Base-by-base conservation (phyloP, 2,797 vertebrate genomes). In the Diplodus sargus region DNA sequence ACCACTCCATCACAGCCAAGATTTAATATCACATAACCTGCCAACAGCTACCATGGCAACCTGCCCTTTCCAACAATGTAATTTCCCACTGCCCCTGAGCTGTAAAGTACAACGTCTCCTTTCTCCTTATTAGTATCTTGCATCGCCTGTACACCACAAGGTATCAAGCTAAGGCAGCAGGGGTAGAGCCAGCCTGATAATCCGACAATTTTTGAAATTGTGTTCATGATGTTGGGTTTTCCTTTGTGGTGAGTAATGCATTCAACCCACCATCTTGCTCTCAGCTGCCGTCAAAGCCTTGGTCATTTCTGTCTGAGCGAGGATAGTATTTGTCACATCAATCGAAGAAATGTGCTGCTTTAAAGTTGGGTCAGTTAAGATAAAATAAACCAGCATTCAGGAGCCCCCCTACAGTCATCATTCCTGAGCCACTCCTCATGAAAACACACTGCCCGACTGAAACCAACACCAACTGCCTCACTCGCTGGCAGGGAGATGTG, bases 21-120 rank as follows among this genome's bases (percentile, higher is more conserved):
- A 82, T 85, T 82, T 85, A 88, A 87, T 91, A 87, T 85, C 80
- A 49, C 42, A 74, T 66, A 78, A 85, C 84, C 83, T 88, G 88
- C 88, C 87, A 90, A 81, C 67, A 53, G 84, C 81, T 89, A 57
- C 86, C 84, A 91, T 88, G 80, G 87, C 79, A 91, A 91, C 82
- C 43, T 56, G 53, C 66, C 49, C 22, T 54, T 82, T 82, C 61
- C 58, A 78, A 61, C 60, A 76, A 63, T 61, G 18, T 39, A 77
- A 70, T 78, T 30, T 70, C 45, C 39, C 64, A 68, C 23, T 51
- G 42, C 66, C 49, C 49, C 70, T 39, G 34, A 68, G 58, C 52
- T 63, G 45, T 28, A 14, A 52, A 45, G 30, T 47, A 83, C 75
- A 86, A 79, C 86, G 70, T 71, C 63, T 74, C 67, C 63, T 49